Evolutionary conservation across 2,888 invertebrate genomes (phyloP).

Genomic region (Acleris emargana): DNA sequence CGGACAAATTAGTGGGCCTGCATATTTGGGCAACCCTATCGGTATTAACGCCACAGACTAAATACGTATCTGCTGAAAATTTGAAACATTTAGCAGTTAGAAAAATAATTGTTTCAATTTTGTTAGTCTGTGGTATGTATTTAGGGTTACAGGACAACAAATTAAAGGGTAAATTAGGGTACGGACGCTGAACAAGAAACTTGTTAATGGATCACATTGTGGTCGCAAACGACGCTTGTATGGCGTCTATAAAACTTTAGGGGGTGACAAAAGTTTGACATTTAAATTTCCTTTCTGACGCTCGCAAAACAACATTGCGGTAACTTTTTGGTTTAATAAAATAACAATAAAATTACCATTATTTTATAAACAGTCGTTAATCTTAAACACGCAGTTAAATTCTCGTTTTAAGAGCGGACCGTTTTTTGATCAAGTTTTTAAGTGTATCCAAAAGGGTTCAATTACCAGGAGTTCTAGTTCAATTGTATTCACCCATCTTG

Average conservation of each 20-base stretch:
- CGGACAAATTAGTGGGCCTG: conserved; percentile 53
- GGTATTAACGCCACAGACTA: conserved; percentile 25
- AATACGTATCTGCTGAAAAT: not conserved
- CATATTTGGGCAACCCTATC: conserved; percentile 40
- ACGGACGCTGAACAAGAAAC: conserved; percentile 48
- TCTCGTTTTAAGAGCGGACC: too few species aligned
- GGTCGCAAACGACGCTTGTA: conserved; percentile 48
- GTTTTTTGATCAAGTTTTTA: too few species aligned
- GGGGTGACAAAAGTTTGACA: conserved; percentile 39
- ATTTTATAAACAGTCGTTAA: too few species aligned
- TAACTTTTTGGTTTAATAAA: too few species aligned
- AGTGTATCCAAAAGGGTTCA: too few species aligned
- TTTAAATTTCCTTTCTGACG: conserved; percentile 42
- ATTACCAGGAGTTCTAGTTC: too few species aligned
- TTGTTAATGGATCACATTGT: conserved; percentile 59
- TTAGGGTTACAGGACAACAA: conserved; percentile 38
- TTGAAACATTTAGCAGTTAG: not conserved
- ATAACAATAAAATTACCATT: too few species aligned
- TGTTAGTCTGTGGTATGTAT: conserved; percentile 24
- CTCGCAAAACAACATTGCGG: not conserved
- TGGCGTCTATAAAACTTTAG: conserved; percentile 46
- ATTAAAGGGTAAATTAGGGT: conserved; percentile 46
- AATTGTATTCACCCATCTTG: too few species aligned
- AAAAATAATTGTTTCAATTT: not conserved
- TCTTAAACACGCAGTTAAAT: too few species aligned